Evolutionary conservation across 2,888 invertebrate genomes (phyloP).

Genomic region (Cylindroiulus punctatus): DNA sequence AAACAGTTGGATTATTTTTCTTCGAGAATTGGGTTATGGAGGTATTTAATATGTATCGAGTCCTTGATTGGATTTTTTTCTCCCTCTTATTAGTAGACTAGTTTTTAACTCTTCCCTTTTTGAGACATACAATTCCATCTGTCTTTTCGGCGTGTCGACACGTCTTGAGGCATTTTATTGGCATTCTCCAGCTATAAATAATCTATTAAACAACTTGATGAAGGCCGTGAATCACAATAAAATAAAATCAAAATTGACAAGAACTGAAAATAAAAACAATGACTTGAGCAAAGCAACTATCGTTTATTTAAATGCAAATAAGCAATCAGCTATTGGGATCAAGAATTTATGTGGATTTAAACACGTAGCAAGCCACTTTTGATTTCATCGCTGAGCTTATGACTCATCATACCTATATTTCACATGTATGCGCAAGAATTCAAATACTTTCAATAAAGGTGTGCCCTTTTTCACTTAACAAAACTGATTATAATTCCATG

Average conservation of each 20-base stretch:
- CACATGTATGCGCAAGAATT: no score
- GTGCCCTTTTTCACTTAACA: no score
- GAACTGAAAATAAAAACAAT: background rate
- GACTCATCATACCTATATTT: background rate
- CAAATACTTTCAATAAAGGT: no score
- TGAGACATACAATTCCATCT: background rate
- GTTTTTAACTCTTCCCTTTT: constrained; percentile 43
- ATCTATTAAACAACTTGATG: constrained; percentile 2
- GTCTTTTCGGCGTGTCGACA: background rate
- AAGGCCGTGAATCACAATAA: constrained; percentile 39
- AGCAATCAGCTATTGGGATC: background rate
- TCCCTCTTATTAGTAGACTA: background rate
- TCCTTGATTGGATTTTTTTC: constrained; percentile 35
- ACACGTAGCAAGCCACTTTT: background rate
- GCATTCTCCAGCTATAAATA: constrained; percentile 25
- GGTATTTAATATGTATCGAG: constrained; percentile 45
- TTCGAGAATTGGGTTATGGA: constrained; percentile 1
- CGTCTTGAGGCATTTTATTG: background rate
- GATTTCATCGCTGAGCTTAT: background rate
- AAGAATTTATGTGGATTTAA: background rate
- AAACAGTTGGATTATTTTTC: constrained; percentile 40
- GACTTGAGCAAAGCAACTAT: background rate
- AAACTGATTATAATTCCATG: no score
- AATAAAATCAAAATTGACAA: constrained; percentile 18
- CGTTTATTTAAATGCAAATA: constrained; percentile 3